Evolutionary conservation across 53 echinoderm and acorn worm genomes (phyloP), one percentile per base, ranked within the genome.

Genomic region (Stichopus horrens): DNA sequence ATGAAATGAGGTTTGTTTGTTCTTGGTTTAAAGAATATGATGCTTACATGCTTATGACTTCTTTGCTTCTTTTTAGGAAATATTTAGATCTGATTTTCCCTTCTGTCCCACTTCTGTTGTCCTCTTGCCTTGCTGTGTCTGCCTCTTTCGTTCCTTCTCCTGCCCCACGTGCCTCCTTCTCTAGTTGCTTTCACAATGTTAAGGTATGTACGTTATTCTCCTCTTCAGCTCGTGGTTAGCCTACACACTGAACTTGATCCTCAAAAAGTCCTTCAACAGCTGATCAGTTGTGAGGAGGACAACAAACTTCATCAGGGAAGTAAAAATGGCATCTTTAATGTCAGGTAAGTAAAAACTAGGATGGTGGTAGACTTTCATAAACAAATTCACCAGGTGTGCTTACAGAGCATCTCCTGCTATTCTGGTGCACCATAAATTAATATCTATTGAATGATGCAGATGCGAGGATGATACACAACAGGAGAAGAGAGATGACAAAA

Each of bases 221-320:
- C 8, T 23, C 59, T 18, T 57, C 37, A 93, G 91, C 88, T 91
- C 76, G 91, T 91, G 55, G 76, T 91, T 55, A 75, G 93, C 76
- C 73, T 93, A 37, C 91, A 91, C 75, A 16, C 79, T 22, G 77
- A 86, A 57, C 80, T 88, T 53, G 79, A 91, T 86, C 79, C 89
- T 21, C 73, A 86, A 80, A 78, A 74, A 68, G 56, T 93, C n/a
- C 84, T 93, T 60, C 75, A 91, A 87, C 71, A 89, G 75, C 80
- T 93, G 20, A 22, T 77, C 53, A 76, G 68, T 56, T 93, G 90
- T 93, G 93, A 93, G 83, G 75, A 74, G 21, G 77, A 76, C 5
- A 57, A 75, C 74, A 76, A 55, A n/a, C 16, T 87, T 74, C 86
- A 86, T 51, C 77, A 57, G 53, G 85, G 75, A 57, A 77, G 58